phyloP scores from a whole-genome alignment of 2,888 invertebrate species.

The Pachydiplax longipennis region DNA sequence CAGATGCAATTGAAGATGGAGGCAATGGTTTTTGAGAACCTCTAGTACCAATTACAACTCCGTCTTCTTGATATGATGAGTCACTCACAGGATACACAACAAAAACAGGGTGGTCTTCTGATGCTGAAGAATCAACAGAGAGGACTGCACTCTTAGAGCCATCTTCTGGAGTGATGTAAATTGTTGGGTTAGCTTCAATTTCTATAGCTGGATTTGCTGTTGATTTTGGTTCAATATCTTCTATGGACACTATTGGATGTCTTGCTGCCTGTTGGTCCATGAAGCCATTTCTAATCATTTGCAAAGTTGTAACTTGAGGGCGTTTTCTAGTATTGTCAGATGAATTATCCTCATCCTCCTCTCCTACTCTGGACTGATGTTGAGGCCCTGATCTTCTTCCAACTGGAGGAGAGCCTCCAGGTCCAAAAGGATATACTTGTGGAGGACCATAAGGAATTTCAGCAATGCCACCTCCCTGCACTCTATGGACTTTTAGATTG shows the following conservation, averaged over 20 bases:
- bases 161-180: conserved; percentile 51
- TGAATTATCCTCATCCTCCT: neutral
- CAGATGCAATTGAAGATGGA: conserved; percentile 57
- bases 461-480: conserved; percentile 1
- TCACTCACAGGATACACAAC: conserved; percentile 69
- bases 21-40: conserved; percentile 63
- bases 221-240: neutral
- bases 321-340: conserved; percentile 51
- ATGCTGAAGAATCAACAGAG: conserved; percentile 45
- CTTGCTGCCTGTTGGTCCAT: conserved; percentile 50
- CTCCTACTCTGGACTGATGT: neutral
- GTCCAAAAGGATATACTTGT: neutral
- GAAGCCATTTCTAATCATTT: conserved; percentile 69
- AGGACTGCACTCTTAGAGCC: conserved; percentile 47
- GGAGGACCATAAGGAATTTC: conserved; percentile 34
- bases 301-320: conserved; percentile 69
- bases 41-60: conserved; percentile 66
- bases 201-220: neutral
- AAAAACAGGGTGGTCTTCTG: conserved; percentile 62
- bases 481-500: conserved; percentile 51
- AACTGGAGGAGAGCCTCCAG: conserved; percentile 43
- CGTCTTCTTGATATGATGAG: conserved; percentile 56
- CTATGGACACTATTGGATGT: conserved; percentile 13
- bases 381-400: conserved; percentile 45
- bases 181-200: neutral